phyloP scores from a whole-genome alignment of 2,888 invertebrate species.

The Cataglyphis altisquamis region DNA sequence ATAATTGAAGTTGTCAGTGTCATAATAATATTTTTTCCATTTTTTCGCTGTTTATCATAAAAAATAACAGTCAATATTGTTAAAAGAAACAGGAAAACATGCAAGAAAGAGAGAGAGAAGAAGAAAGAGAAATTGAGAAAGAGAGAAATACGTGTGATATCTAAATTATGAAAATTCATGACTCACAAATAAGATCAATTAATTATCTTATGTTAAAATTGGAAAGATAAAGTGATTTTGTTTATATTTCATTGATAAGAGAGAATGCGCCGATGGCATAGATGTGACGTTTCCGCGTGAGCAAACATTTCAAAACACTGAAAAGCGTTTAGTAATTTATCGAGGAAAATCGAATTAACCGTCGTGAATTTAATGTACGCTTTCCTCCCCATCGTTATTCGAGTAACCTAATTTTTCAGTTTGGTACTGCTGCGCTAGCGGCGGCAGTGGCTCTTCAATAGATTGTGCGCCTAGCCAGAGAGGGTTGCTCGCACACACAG shows the following conservation, averaged over 20 bases:
- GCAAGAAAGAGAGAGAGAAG: neutral
- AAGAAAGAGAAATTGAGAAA: neutral
- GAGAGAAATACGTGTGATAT: neutral
- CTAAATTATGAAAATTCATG: neutral
- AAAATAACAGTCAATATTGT: neutral
- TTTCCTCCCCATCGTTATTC: constrained; percentile 42
- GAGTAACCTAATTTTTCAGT: constrained; percentile 61
- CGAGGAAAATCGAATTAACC: constrained; percentile 57
- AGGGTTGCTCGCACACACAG: constrained; percentile 15
- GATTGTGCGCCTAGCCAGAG: constrained; percentile 47
- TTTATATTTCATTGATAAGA: constrained; percentile 1
- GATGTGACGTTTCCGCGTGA: constrained; percentile 20
- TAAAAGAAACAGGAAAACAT: neutral
- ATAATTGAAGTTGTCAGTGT: neutral
- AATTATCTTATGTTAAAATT: neutral
- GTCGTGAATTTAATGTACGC: constrained; percentile 58
- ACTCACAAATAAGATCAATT: neutral
- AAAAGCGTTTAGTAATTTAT: constrained; percentile 62
- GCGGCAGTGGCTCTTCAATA: constrained; percentile 39
- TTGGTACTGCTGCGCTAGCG: constrained; percentile 30
- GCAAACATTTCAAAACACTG: constrained; percentile 45
- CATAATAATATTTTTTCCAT: neutral
- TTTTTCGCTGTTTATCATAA: neutral
- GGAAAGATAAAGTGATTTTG: neutral
- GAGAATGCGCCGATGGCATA: neutral